Evolutionary conservation across 2,888 invertebrate species (phyloP).

Genomic region (Steinernema carpocapsae): DNA sequence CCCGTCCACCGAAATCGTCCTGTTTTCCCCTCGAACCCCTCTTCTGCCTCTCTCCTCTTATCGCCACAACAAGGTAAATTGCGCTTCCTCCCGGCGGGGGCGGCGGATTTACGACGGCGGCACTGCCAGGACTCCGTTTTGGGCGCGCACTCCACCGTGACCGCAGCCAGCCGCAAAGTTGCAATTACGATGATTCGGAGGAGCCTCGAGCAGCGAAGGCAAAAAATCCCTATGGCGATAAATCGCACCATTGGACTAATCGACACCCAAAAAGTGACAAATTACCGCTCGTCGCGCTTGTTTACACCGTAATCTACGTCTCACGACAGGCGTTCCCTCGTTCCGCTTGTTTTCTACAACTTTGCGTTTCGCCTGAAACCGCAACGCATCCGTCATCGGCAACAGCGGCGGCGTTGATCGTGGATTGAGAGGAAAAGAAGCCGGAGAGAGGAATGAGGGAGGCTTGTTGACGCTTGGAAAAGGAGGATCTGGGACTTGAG

Average conservation of each 20-base stretch:
- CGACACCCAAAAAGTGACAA: constrained; percentile 33
- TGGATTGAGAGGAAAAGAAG: background rate
- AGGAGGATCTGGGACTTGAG: too few species aligned
- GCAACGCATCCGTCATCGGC: constrained; percentile 14
- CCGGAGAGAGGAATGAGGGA: background rate
- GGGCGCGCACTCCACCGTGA: constrained; percentile 8
- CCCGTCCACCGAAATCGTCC: too few species aligned
- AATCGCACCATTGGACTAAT: constrained; percentile 33
- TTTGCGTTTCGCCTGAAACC: constrained; percentile 2
- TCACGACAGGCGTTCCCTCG: constrained; percentile 29
- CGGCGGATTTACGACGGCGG: constrained; percentile 33
- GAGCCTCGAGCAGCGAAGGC: background rate
- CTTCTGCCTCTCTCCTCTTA: too few species aligned
- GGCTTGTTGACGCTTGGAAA: background rate
- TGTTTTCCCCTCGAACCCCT: too few species aligned
- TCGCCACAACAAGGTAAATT: constrained; percentile 9
- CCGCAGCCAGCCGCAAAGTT: background rate
- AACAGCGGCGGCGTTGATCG: constrained; percentile 2
- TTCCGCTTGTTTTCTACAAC: constrained; percentile 31
- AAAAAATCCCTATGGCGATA: constrained; percentile 7
- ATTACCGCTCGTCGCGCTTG: constrained; percentile 25
- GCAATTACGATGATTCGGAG: constrained; percentile 27
- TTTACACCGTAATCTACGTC: constrained; percentile 23
- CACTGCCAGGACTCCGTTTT: constrained; percentile 22
- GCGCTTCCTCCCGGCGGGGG: constrained; percentile 8